Conservation (phyloP, 2,888 invertebrate species). For the Andrena minutula region DNA sequence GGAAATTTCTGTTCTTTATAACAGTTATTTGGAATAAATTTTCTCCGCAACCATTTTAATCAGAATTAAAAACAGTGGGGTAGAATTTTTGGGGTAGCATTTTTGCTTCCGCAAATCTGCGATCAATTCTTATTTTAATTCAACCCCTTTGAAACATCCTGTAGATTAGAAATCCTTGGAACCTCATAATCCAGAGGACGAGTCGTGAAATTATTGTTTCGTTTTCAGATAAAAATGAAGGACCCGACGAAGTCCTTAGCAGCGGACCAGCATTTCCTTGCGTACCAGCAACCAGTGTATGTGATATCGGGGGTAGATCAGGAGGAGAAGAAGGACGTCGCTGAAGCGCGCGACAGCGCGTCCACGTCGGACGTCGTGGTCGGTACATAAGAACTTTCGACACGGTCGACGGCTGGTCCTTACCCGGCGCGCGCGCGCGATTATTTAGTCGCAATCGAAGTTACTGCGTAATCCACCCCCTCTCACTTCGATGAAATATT, state of each 20-base stretch:
- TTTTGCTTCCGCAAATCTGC: no score
- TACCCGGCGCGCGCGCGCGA: conserved; percentile 11
- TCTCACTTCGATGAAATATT: conserved; percentile 60
- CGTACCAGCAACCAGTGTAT: conserved; percentile 88
- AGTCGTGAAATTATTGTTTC: neutral
- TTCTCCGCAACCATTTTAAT: no score
- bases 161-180: no score
- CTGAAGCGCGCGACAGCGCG: conserved; percentile 45
- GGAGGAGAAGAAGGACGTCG: conserved; percentile 82
- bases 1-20: no score
- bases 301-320: conserved; percentile 90
- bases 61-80: no score
- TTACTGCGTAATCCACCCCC: conserved; percentile 47
- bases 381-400: conserved; percentile 44
- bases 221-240: conserved; percentile 76
- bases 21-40: no score
- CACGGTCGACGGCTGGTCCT: conserved; percentile 2
- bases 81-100: no score
- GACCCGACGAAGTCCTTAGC: conserved; percentile 67
- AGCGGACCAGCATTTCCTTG: conserved; percentile 86
- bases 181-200: no score
- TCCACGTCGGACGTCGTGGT: conserved; percentile 51
- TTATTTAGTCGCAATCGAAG: conserved; percentile 51
- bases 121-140: no score
- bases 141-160: no score